Percentiles rank a stretch among this genome's conserved stretches.
These are phyloP conservation scores for Balearica regulorum DNA, from an alignment of 2,797 vertebrate species.

Conservation along the genomic window DNA sequence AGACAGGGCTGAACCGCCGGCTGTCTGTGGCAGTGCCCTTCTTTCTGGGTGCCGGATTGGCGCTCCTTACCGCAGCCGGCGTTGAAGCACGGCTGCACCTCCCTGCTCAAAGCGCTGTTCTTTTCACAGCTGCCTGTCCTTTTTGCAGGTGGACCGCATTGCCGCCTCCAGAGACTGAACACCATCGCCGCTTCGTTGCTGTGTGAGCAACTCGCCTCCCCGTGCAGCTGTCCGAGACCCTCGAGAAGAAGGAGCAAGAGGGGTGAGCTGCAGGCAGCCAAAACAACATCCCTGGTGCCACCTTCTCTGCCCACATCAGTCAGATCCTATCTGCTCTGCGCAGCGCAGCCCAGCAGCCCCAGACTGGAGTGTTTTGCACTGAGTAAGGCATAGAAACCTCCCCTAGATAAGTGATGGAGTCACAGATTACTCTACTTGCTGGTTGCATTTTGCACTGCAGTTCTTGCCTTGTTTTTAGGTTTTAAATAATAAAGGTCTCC, in stretches of 20 bases:
- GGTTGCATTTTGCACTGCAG: neutral
- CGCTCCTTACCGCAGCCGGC: neutral
- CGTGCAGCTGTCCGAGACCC: neutral
- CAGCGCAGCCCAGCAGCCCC: neutral
- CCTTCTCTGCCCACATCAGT: neutral
- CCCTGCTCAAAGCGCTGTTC: neutral
- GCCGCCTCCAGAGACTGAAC: conserved; percentile 26
- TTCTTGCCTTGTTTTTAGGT: neutral
- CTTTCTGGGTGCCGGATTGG: neutral
- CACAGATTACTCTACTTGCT: neutral
- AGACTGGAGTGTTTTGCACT: neutral
- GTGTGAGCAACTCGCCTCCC: neutral
- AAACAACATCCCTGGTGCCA: neutral
- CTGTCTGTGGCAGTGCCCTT: rapidly evolving
- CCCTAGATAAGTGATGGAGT: neutral
- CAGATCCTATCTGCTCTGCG: neutral
- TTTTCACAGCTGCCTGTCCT: neutral
- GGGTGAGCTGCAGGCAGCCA: neutral
- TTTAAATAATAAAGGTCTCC: conserved; percentile 8
- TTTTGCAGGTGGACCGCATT: conserved; percentile 47
- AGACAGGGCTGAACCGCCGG: neutral
- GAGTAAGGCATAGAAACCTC: neutral
- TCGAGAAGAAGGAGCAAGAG: neutral
- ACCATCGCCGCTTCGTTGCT: rapidly evolving
- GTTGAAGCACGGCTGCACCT: rapidly evolving